Conservation (phyloP, 2,888 invertebrate species). For the Ochropleura plecta region DNA sequence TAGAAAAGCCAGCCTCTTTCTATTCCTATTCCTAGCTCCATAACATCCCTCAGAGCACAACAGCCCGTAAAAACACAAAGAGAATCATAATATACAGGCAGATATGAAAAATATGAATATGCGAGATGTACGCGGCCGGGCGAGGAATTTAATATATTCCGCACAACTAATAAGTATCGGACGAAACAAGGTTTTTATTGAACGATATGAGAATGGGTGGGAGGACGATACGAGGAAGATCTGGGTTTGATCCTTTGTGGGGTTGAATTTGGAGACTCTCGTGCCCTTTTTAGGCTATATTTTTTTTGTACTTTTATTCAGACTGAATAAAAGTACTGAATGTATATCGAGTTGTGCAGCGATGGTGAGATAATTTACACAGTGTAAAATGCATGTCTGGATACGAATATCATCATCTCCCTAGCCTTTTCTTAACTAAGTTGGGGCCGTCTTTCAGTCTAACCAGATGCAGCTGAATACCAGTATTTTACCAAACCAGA, state of each 20-base stretch:
- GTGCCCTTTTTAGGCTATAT: neutral
- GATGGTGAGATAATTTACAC: no score
- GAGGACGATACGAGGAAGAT: conserved; percentile 3
- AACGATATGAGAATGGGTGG: conserved; percentile 34
- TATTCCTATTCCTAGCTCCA: conserved; percentile 23
- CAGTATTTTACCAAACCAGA: no score
- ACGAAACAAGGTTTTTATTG: conserved; percentile 59
- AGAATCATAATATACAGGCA: conserved; percentile 52
- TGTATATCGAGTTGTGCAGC: no score
- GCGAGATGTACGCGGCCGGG: conserved; percentile 43
- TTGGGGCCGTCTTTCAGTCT: no score
- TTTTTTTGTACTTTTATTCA: neutral
- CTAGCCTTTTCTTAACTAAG: no score
- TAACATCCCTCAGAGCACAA: conserved; percentile 29
- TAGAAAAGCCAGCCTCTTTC: conserved; percentile 9
- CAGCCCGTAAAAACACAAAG: conserved; percentile 48
- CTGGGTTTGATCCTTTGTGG: conserved; percentile 3
- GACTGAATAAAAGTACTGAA: neutral
- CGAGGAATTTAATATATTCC: conserved; percentile 65
- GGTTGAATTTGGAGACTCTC: neutral
- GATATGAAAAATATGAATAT: conserved; percentile 62
- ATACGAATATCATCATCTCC: no score
- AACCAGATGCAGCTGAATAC: no score
- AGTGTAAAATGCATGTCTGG: no score
- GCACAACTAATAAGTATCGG: conserved; percentile 56